These are phyloP conservation scores for Danio aesculapii DNA, from an alignment of 2,797 vertebrate genomes.

Conservation along the genomic window DNA sequence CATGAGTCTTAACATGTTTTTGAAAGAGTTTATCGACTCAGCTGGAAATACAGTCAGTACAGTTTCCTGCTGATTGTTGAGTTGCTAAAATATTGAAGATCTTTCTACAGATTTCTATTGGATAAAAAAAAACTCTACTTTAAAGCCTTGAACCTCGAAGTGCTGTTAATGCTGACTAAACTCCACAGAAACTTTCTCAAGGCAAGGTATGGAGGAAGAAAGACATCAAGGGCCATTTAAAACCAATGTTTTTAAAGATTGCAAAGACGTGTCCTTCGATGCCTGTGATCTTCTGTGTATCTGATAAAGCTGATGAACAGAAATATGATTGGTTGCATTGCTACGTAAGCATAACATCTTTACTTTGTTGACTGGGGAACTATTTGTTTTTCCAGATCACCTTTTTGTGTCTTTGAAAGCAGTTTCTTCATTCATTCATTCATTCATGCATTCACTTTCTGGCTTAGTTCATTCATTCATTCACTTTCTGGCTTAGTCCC, in stretches of 20 bases:
- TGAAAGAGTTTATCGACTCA: too few species aligned
- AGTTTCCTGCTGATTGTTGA: not conserved
- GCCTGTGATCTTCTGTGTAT: not conserved
- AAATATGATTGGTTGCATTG: too few species aligned
- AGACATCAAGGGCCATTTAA: not conserved
- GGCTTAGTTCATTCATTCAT: too few species aligned
- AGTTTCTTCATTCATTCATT: too few species aligned
- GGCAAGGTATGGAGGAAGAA: not conserved
- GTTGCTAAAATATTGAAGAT: not conserved
- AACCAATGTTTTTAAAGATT: not conserved
- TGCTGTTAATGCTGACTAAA: conserved; percentile 1
- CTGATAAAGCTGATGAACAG: too few species aligned
- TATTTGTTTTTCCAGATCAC: too few species aligned
- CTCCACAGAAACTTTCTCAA: not conserved
- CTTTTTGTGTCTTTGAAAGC: too few species aligned
- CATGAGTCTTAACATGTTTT: not conserved
- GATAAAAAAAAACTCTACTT: not conserved
- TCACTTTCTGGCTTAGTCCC: too few species aligned
- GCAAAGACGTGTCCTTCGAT: not conserved
- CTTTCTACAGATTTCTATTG: not conserved
- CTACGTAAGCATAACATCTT: too few species aligned
- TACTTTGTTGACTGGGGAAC: too few species aligned
- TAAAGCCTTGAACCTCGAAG: not conserved
- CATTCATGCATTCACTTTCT: too few species aligned
- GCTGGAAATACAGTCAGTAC: not conserved